Evolutionary conservation across 2,888 invertebrate species (phyloP).

Genomic region (Hemicrepidius hirtus): DNA sequence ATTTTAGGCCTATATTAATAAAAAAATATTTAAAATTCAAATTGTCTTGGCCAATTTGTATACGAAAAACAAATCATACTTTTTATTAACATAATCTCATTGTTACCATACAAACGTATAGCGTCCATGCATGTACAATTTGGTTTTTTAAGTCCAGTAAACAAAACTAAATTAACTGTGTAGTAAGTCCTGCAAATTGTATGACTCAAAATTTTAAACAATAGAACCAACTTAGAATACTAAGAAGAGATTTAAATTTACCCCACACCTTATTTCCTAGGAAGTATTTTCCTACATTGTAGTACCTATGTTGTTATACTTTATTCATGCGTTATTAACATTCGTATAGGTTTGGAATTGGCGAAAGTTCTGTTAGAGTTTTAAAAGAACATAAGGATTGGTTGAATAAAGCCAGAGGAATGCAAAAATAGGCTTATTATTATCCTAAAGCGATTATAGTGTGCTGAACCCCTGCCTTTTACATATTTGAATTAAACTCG

Average conservation of each 20-base stretch:
- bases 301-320: too few relatives aligned
- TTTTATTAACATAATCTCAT: neutral
- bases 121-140: neutral
- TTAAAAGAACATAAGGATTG: neutral
- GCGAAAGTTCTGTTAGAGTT: neutral
- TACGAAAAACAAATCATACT: too few relatives aligned
- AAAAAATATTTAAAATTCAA: too few relatives aligned
- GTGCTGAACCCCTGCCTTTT: conserved; percentile 6
- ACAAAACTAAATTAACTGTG: neutral
- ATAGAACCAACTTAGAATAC: conserved; percentile 26
- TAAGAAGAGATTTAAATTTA: conserved; percentile 33
- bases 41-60: too few relatives aligned
- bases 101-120: neutral
- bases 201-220: conserved; percentile 37
- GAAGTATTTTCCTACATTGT: conserved; percentile 10
- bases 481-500: neutral
- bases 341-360: neutral
- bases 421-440: conserved; percentile 23
- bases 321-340: conserved; percentile 13
- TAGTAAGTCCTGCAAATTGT: conserved; percentile 13
- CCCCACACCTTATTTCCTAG: neutral
- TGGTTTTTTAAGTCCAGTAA: neutral
- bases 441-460: conserved; percentile 8
- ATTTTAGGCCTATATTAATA: too few relatives aligned
- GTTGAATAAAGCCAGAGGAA: conserved; percentile 1